A percentile compares a stretch with the other conserved stretches of the same genome.
Evolutionary conservation across 2,888 invertebrate genomes (phyloP).

Genomic region (Diabrotica balteata): DNA sequence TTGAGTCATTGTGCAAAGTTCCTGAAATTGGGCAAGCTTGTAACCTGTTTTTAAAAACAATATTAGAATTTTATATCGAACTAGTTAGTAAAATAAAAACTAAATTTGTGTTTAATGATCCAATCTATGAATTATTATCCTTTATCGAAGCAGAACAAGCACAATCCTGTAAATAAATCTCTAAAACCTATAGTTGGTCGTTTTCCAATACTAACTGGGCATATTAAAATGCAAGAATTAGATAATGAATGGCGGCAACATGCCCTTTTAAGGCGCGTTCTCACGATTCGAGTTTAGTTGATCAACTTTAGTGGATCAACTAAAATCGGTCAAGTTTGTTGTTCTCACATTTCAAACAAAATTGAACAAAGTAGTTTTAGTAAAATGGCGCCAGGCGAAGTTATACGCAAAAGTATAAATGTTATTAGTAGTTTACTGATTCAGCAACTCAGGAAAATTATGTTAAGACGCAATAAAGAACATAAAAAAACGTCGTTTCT

Average conservation of each 20-base stretch:
- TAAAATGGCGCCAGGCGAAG: too few species aligned
- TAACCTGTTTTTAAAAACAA: background rate
- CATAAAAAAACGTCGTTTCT: too few species aligned
- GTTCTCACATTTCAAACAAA: too few species aligned
- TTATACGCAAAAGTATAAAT: too few species aligned
- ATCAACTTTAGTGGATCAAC: too few species aligned
- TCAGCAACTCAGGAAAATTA: too few species aligned
- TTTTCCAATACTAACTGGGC: slow-evolving; percentile 33
- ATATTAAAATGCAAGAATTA: slow-evolving; percentile 23
- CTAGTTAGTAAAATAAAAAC: slow-evolving; percentile 21
- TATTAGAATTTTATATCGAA: background rate
- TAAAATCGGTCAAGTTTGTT: too few species aligned
- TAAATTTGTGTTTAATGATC: slow-evolving; percentile 34
- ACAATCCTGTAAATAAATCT: slow-evolving; percentile 31
- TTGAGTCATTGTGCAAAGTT: background rate
- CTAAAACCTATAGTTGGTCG: slow-evolving; percentile 21
- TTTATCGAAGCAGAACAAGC: slow-evolving; percentile 26
- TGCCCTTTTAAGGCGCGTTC: background rate
- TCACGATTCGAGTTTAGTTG: too few species aligned
- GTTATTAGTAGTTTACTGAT: too few species aligned
- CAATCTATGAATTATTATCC: slow-evolving; percentile 31
- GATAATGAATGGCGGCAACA: background rate
- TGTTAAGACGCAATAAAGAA: too few species aligned
- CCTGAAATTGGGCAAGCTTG: background rate
- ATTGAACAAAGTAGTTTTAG: too few species aligned